Base-by-base conservation (phyloP, 2,888 invertebrate species). In the Leptinotarsa rubiginosa region DNA sequence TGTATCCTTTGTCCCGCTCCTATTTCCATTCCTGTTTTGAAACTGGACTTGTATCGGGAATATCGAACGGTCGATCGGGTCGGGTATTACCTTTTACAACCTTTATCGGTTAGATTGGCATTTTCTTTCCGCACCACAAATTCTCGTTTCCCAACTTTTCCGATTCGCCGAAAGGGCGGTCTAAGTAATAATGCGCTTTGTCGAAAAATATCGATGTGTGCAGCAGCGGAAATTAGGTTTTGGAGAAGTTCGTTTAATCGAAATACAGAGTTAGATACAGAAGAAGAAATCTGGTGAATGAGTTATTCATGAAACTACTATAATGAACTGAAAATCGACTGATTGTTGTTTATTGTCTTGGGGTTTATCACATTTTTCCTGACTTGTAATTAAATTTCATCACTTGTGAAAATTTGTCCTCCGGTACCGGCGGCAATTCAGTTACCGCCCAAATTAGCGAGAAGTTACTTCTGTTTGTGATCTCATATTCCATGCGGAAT, bases 121-220 rank as follows among this genome's bases (percentile, higher is more conserved):
- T 73, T 77, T 77, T 75, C 76, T 74, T 78, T 78, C 77, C 75
- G 76, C 77, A 74, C 74, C 77, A 77, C 78, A 76, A 78, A 78
- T 76, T 76, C 75, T 72, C 74, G 72, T 70, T 73, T 64, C 59
- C 41, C 49, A 66, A 65, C 66, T 72, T 70, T 66, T 74, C 70
- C 62, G 62, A 62, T 54, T 56, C 47, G 56, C n/a, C 18, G 69
- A 18, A 69, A 54, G 69, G 41, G 59, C 20, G 47, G 56, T 54
- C 59, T 25, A 22, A 54, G 68, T 68, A 62, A 41, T 62, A 62
- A 31, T 62, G 62, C 41, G 62, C 62, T 62, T 62, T 62, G 31
- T 62, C n/a, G 62, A 18, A 25, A 59, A 59, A 25, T 62, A 62
- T 62, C 41, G 31, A 41, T 31, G 41, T 62, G 62, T 41, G 31